Base-by-base conservation (phyloP, 2,113 vertebrate species). In the Rhinoderma darwinii region DNA sequence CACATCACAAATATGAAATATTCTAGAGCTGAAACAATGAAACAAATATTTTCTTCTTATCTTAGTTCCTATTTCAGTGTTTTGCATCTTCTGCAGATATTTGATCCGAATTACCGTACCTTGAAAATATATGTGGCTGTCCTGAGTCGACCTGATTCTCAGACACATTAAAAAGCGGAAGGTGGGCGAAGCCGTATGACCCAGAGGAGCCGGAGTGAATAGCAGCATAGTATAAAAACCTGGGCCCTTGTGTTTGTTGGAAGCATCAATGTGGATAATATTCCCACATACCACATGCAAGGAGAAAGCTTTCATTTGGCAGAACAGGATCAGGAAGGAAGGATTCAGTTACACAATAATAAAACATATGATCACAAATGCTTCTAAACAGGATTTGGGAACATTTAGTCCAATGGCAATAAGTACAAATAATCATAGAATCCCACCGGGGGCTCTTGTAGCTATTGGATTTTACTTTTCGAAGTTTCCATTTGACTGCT, bases 311-410 rank as follows among this genome's bases (percentile, higher is more conserved):
- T 84, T 14, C 18, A 56, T 32, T 84, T 76, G 83, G 83, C 83
- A 63, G 2, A 54, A 22, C 35, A 32, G 44, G 15, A n/a, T 9
- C 51, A 61, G 83, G 83, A 84, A 84, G 83, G 37, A 84, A 76
- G 39, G 70, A 41, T 35, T 84, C 54, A 47, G 43, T 76, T 84
- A 61, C 83, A 41, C 56, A 66, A 43, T 84, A 76, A 30, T 84
- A 39, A 56, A 74, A 75, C 10, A 50, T 39, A 66, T 74, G 43
- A 82, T 44, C 22, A 70, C 9, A 74, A 59, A 84, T n/a, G 11
- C 70, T 15, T 72, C 35, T 56, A 74, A 84, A 41, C 22, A 51
- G 44, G 18, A 72, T 47, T 44, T 44, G 25, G 73, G 20, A 5
- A 32, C 5, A 30, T 51, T 77, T 77, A 51, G 27, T 8, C 5